Evolutionary conservation across 2,888 invertebrate species (phyloP), one percentile per base, ranked within the genome.

Genomic region (Coenonympha arcania): DNA sequence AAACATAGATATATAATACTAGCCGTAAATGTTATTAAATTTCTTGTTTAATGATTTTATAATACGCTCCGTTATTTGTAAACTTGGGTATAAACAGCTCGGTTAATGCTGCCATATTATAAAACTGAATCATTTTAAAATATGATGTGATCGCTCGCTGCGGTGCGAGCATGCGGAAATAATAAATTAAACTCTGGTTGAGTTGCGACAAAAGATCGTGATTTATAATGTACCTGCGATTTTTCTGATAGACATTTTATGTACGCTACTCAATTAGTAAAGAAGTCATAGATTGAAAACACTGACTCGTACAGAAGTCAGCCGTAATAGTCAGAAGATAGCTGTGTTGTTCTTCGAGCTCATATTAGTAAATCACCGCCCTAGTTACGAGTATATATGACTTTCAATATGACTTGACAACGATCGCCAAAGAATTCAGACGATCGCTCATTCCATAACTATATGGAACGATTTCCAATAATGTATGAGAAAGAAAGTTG

Each of bases 31-130:
- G 11, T 4, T 15, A 37, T 22, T 22, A n/a, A 22, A 37, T 24
- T 37, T 15, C 5, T n/a, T 22, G 20, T 24, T 20, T 9, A 44
- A 34, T 20, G 16, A n/a, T 26, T 18, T 18, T 36, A 36, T 18
- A 26, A 26, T 34, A 50, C 13, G 39, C 40, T 40, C 41, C 13
- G 40, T 31, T 40, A 34, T 44, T 47, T 40, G 28, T 43, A 30
- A 33, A 40, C 13, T 31, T 40, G 13, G 39, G 24, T 48, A 48
- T 48, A 55, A 52, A 55, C 42, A 49, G 31, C 20, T 30, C 24
- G 30, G 22, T 53, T 41, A 45, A 46, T 39, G 45, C 65, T 66
- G 61, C 62, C 55, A 58, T 64, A 67, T n/a, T n/a, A n/a, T 68
- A 66, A 67, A 54, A 46, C 43, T 43, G 50, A 51, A 48, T 47